Conservation (phyloP, 2,113 vertebrate genomes). For the Halcyon senegalensis region DNA sequence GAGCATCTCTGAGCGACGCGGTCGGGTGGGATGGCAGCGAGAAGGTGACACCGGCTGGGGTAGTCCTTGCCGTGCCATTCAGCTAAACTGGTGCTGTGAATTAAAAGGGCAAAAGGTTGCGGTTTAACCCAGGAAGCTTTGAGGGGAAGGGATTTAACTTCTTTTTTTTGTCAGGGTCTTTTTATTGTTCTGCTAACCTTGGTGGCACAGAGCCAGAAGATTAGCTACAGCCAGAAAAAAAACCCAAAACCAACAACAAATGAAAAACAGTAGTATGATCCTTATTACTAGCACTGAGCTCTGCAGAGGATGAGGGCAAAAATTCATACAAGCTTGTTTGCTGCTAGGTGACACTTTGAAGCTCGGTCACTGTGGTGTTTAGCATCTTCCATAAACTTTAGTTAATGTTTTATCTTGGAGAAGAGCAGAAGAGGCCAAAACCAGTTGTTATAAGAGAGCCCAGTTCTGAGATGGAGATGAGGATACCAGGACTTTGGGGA, state of each 20-base stretch:
- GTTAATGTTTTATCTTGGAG: not conserved
- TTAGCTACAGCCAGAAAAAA: not conserved
- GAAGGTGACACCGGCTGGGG: not conserved
- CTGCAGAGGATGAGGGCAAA: not conserved
- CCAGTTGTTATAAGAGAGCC: not conserved
- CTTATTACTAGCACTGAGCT: not conserved
- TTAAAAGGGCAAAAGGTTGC: not conserved
- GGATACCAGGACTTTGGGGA: not conserved
- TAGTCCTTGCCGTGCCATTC: not conserved
- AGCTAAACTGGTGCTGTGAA: not conserved
- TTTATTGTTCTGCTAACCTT: conserved; percentile 9
- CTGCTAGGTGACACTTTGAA: conserved; percentile 40
- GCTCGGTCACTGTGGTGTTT: conserved; percentile 9
- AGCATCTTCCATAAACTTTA: conserved; percentile 13
- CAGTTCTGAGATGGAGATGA: not conserved
- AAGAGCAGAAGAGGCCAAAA: not conserved
- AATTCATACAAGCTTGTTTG: not conserved
- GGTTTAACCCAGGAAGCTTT: not conserved
- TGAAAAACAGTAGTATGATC: not conserved
- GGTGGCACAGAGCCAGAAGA: not conserved
- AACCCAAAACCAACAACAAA: not conserved
- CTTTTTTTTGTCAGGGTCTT: not conserved
- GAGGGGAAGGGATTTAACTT: not conserved
- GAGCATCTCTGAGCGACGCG: fast-evolving
- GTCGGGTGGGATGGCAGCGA: not conserved